Evolutionary conservation across 2,113 vertebrate species (phyloP), one percentile per base, ranked within the genome.

Genomic region (Chaetops frenatus): DNA sequence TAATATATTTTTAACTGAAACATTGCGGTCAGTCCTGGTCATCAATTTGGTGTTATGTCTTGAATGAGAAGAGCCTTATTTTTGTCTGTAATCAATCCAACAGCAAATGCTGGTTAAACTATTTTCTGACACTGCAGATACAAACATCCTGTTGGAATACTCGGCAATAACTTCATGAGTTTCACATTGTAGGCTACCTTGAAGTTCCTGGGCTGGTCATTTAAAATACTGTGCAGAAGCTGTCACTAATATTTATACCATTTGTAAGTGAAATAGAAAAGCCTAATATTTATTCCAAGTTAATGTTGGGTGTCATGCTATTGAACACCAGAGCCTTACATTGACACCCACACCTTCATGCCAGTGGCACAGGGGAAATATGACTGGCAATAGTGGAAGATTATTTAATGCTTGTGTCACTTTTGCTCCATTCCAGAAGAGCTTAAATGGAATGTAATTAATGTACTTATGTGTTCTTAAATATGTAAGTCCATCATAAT

Each of bases 371-470:
- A 51, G 42, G 47, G 64, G 56, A 93, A 92, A 74, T 24, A 73
- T 5, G 64, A 86, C 44, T 79, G 40, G 69, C 72, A 84, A 36
- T 12, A 88, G 25, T 24, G 31, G 53, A 81, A 93, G 48, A 83
- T 81, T 81, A 84, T 92, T 96, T 81, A 92, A 93, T 81, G 86
- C 93, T 84, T 8, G 0, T 92, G 88, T 77, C 82, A 65, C 38
- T 95, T 96, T 77, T 93, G 64, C 71, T 91, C 74, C 71, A 61
- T 80, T 95, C 54, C 81, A 86, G 53, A 78, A 92, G 9, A 81
- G 47, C n/a, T 82, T 69, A 83, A 64, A 88, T 83, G 61, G 44
- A 61, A 78, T 74, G 47, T 78, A 90, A 92, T 90, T 95, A 97
- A 84, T 78, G 81, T 57, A 54, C 56, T 88, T 70, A 94, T 42